Evolutionary conservation across 2,888 invertebrate genomes (phyloP), one percentile per base, ranked within the genome.

Genomic region (Alviniconcha strummeri): DNA sequence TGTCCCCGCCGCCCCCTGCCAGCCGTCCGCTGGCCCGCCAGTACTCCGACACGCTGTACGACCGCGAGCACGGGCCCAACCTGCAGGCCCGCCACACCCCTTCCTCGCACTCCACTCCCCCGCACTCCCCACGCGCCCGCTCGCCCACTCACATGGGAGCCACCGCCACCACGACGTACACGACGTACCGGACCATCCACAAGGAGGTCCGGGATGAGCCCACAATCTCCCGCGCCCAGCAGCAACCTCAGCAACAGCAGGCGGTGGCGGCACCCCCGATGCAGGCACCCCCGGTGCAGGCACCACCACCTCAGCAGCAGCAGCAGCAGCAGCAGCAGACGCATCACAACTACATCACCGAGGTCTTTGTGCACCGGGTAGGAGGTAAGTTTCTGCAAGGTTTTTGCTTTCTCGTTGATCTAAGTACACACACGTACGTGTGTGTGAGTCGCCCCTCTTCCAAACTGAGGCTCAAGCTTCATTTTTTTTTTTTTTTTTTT

Each of bases 331-430:
- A 69, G 36, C 74, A 36, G 36, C 81, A 86, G 82, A 87, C 89
- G 71, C 90, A 91, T 83, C 90, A 90, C 69, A 90, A 90, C 86
- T 91, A 91, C 88, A 90, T 91, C 85, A 91, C 91, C 36, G 91
- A 91, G 86, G 91, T 91, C 80, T 90, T 89, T 77, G 91, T 91
- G 57, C 90, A 91, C 83, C 85, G 91, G 36, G 88, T 88, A 11
- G 90, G 90, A 85, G 88, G 89, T 88, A 64, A 83, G 64, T 5
- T 1, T 36, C 36, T 36, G 36, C 36, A 36, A 36, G 36, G 36
- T 36, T 36, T 36, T 36, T 36, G 36, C 36, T 36, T 36, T 36
- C 36, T 36, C 36, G 36, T 36, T 36, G 36, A 36, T 36, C 36
- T 36, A 36, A 36, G 36, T 36, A n/a, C n/a, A n/a, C n/a, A n/a